These are phyloP conservation scores for Cichladusa arquata DNA, from an alignment of 2,113 vertebrate species.

Conservation along the genomic window DNA sequence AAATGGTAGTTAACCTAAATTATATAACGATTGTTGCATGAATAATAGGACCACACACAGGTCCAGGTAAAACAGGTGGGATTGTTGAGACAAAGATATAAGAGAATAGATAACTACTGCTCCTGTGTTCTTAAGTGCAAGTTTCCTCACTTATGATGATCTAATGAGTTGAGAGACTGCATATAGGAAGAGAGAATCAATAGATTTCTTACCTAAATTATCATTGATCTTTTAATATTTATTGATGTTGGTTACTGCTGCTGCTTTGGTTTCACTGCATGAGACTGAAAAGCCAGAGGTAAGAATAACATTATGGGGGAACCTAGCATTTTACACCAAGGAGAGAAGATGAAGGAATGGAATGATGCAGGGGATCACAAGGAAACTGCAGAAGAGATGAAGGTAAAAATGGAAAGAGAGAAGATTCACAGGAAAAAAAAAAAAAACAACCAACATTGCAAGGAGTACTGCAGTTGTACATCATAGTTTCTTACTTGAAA, in stretches of 20 bases:
- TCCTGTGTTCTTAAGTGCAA: not conserved
- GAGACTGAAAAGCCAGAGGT: not conserved
- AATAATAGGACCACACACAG: not conserved
- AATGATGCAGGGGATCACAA: not conserved
- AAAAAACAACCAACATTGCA: not conserved
- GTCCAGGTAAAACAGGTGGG: not conserved
- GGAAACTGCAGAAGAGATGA: not conserved
- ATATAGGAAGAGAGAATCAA: not conserved
- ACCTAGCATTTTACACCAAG: not conserved
- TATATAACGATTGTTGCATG: not conserved
- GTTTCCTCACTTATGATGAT: not conserved
- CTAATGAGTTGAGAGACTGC: conserved; percentile 6
- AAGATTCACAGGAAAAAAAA: not conserved
- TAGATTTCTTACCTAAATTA: conserved; percentile 16
- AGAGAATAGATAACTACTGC: not conserved
- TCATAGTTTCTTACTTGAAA: not conserved
- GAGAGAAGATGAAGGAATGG: not conserved
- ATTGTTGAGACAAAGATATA: not conserved
- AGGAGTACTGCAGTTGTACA: not conserved
- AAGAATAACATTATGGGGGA: not conserved
- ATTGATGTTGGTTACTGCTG: not conserved
- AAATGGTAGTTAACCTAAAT: not conserved
- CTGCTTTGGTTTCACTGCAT: conserved; percentile 7
- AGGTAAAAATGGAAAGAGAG: not conserved
- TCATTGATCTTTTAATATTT: conserved; percentile 36